Evolutionary conservation across 2,888 invertebrate species (phyloP).

Genomic region (Ecdyonurus torrentis): DNA sequence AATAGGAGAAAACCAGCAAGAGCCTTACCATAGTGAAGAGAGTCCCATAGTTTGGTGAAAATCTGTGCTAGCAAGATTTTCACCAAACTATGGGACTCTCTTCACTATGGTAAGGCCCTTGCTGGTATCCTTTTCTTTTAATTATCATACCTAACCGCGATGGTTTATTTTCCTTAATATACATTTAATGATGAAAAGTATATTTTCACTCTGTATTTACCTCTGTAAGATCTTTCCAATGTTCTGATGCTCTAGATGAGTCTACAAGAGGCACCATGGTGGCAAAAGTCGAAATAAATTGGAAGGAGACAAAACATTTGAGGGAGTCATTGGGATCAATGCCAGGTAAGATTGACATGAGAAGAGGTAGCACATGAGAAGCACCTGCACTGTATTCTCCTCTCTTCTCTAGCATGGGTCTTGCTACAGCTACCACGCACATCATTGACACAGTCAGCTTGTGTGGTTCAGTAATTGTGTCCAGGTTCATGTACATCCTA

Average conservation of each 20-base stretch:
- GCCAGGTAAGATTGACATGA: constrained; percentile 67
- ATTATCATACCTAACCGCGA: no score
- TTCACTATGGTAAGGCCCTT: no score
- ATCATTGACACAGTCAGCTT: constrained; percentile 55
- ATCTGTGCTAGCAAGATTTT: no score
- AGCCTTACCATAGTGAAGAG: no score
- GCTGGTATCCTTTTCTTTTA: no score
- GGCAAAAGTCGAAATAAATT: constrained; percentile 57
- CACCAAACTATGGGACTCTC: no score
- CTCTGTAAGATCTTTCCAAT: constrained; percentile 52
- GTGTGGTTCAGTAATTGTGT: constrained; percentile 79
- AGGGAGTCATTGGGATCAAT: constrained; percentile 78
- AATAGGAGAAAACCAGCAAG: no score
- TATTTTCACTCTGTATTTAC: constrained; percentile 15
- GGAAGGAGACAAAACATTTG: constrained; percentile 57
- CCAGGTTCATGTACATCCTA: constrained; percentile 56
- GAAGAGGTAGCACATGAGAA: constrained; percentile 60
- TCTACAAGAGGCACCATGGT: constrained; percentile 71
- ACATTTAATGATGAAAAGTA: no score
- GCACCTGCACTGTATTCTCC: constrained; percentile 54
- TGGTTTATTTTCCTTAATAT: no score
- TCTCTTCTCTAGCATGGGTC: constrained; percentile 36
- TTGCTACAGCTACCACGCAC: constrained; percentile 49
- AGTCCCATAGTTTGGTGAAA: no score
- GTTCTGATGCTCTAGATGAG: constrained; percentile 56